Evolutionary conservation across 2,888 invertebrate genomes (phyloP).

Genomic region (Bellardia pandia): DNA sequence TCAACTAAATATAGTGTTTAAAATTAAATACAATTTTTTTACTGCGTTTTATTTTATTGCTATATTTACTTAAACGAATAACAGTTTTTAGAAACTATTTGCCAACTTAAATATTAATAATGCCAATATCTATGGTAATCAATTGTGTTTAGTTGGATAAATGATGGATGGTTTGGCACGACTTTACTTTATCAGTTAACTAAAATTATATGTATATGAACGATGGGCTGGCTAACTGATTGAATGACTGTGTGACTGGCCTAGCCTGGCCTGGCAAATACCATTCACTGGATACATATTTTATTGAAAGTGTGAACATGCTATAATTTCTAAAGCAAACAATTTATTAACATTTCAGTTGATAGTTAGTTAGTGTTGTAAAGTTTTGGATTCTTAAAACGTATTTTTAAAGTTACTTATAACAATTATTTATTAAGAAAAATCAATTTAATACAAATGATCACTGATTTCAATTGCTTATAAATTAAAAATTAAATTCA

Average conservation of each 20-base stretch:
- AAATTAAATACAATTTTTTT: background rate
- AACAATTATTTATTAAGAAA: no score
- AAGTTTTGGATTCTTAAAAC: no score
- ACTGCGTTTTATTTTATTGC: background rate
- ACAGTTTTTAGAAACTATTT: constrained; percentile 12
- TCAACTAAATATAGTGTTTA: constrained; percentile 25
- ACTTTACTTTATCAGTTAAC: background rate
- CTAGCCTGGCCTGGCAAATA: background rate
- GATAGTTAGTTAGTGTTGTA: no score
- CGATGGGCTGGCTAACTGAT: background rate
- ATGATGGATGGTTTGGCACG: background rate
- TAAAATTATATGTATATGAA: background rate
- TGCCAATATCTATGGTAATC: constrained; percentile 6
- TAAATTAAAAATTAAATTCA: no score
- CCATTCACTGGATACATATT: background rate
- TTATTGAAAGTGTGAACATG: background rate
- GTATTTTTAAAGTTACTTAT: no score
- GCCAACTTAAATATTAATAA: background rate
- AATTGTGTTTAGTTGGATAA: background rate
- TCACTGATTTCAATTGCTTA: no score
- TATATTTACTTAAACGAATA: background rate
- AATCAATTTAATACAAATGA: no score
- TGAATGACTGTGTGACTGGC: background rate
- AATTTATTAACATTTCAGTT: background rate
- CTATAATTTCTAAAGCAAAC: constrained; percentile 7